phyloP scores from a whole-genome alignment of 2,888 invertebrate species.

The Cheilosia variabilis region DNA sequence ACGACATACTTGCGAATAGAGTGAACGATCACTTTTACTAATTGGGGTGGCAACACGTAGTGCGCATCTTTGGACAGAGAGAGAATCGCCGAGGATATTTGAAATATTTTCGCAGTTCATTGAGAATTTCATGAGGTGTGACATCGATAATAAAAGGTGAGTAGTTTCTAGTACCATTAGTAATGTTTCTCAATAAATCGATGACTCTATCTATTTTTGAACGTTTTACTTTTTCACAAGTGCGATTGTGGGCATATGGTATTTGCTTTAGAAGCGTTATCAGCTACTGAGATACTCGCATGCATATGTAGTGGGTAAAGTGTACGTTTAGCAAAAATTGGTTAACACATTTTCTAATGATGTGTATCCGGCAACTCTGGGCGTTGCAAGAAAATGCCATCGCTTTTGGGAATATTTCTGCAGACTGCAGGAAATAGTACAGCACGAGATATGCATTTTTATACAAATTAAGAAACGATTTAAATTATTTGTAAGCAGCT shows the following conservation, averaged over 20 bases:
- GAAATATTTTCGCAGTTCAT: conserved; percentile 54
- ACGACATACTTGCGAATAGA: conserved; percentile 9
- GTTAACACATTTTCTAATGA: not conserved
- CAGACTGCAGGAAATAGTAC: not conserved
- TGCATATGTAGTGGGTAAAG: not conserved
- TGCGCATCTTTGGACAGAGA: conserved; percentile 20
- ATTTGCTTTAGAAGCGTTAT: conserved; percentile 13
- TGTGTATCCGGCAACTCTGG: not conserved
- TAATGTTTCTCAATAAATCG: conserved; percentile 22
- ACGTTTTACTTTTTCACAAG: conserved; percentile 27
- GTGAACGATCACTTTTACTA: not conserved
- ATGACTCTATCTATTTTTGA: conserved; percentile 23
- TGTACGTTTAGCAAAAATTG: not conserved
- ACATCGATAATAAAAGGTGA: conserved; percentile 72
- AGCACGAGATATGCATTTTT: no score
- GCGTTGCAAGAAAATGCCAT: not conserved
- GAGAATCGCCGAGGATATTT: conserved; percentile 31
- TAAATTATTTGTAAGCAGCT: no score
- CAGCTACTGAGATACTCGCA: conserved; percentile 6
- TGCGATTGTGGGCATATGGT: not conserved
- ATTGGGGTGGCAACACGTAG: conserved; percentile 45
- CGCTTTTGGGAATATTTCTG: not conserved
- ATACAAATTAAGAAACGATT: no score
- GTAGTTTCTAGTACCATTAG: conserved; percentile 32
- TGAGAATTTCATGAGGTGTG: conserved; percentile 71